Base-by-base conservation (phyloP, 1,140 invertebrate species). In the Plodia interpunctella region DNA sequence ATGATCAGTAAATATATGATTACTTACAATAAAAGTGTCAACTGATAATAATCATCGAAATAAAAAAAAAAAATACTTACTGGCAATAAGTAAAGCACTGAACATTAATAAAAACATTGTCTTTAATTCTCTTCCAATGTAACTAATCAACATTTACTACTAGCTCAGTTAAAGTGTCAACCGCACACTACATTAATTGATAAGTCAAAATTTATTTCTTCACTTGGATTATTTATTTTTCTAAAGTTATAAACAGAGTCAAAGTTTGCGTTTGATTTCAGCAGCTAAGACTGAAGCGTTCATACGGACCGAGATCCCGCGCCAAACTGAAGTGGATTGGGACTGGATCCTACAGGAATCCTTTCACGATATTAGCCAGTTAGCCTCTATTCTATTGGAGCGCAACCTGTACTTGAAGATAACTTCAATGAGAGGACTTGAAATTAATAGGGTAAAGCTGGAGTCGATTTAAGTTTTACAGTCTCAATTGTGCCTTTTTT, bases 311-410 rank as follows among this genome's bases (percentile, higher is more conserved):
- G 38, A 15, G 38, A 17, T 4, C 38, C 15, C 38, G 38, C 13
- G 38, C 38, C 38, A 44, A 44, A 44, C 38, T 44, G 38, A 15
- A 44, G 38, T 44, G 38, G 38, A 44, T 44, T n/a, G 13, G 38
- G 15, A 3, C n/a, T 38, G 8, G 2, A 11, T 38, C 35, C 35
- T 13, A 13, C 13, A 44, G 38, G 38, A 44, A 32, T 1, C 30
- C 30, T 17, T 44, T 44, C 38, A 15, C 8, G 13, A 5, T 44
- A 3, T 44, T 44, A 44, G 38, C 38, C 13, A 3, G 13, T 44
- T 44, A 15, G 15, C 38, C 5, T 13, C 13, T 44, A 44, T 44
- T 44, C n/a, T 35, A 35, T 35, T 35, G 10, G 4, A 35, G 32
- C 8, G 2, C 8, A 5, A 35, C 2, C 32, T 44, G 38, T 44